These are phyloP conservation scores for Drosophila tanythrix DNA, from an alignment of 2,888 invertebrate genomes.

Conservation along the genomic window DNA sequence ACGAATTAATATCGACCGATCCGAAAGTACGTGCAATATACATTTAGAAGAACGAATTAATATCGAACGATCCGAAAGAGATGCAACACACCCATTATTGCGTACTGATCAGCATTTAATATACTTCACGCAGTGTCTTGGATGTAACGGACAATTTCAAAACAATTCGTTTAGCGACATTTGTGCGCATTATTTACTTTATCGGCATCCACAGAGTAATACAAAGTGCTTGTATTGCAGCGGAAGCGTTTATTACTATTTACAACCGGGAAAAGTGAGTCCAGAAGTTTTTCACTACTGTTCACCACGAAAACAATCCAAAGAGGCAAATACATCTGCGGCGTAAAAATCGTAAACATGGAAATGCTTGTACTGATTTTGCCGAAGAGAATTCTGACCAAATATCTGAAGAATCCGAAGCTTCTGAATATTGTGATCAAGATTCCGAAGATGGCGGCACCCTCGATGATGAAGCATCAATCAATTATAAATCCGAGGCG, in stretches of 20 bases:
- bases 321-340: conserved; percentile 8
- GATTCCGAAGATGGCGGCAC: conserved; percentile 53
- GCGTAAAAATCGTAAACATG: conserved; percentile 25
- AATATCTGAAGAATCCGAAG: conserved; percentile 70
- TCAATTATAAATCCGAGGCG: conserved; percentile 1
- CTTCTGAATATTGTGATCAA: conserved; percentile 81
- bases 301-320: conserved; percentile 69
- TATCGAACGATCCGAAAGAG: conserved; percentile 75
- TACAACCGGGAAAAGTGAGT: conserved; percentile 29
- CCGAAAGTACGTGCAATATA: conserved; percentile 63
- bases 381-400: conserved; percentile 1
- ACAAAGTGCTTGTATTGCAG: conserved; percentile 80
- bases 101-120: conserved; percentile 68
- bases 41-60: conserved; percentile 4
- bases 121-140: conserved; percentile 74
- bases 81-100: conserved; percentile 81
- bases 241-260: conserved; percentile 79
- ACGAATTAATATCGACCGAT: conserved; percentile 44
- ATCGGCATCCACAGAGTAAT: conserved; percentile 56
- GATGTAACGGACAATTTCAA: conserved; percentile 70
- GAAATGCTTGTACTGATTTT: conserved; percentile 55
- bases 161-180: conserved; percentile 74
- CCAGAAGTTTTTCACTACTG: conserved; percentile 79
- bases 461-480: conserved; percentile 8
- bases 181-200: conserved; percentile 77